Percentiles rank a stretch among this genome's conserved stretches.
phyloP scores from a whole-genome alignment of 2,888 invertebrate species.

The Cephus runcator region DNA sequence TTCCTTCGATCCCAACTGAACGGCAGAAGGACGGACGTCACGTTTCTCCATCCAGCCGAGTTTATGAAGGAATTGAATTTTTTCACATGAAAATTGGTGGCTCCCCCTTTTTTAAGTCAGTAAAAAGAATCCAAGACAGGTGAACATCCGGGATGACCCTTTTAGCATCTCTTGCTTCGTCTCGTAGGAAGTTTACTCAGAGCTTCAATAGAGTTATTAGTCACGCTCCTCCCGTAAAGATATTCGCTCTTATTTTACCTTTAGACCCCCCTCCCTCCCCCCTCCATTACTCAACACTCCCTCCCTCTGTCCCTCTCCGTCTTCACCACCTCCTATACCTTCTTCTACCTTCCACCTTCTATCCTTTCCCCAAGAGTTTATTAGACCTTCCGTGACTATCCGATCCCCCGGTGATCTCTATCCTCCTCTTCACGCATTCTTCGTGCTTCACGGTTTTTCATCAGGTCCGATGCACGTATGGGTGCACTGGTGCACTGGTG shows the following conservation, averaged over 20 bases:
- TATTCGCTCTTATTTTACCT: conserved; percentile 45
- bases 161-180: background rate
- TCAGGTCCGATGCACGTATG: background rate
- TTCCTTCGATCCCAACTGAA: background rate
- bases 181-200: conserved; percentile 4
- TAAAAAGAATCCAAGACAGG: background rate
- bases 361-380: conserved; percentile 10
- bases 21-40: background rate
- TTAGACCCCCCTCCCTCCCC: background rate
- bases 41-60: background rate
- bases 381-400: conserved; percentile 6
- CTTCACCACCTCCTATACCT: background rate
- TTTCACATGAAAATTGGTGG: background rate
- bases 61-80: too few relatives aligned
- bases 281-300: background rate
- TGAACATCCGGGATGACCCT: background rate
- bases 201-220: conserved; percentile 59
- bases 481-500: background rate
- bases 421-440: conserved; percentile 3
- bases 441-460: conserved; percentile 7
- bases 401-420: background rate
- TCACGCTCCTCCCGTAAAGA: conserved; percentile 48
- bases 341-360: background rate
- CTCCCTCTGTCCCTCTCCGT: background rate
- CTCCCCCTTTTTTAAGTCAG: background rate